Evolutionary conservation across 2,797 vertebrate genomes (phyloP).

Genomic region (Oophaga sylvatica): DNA sequence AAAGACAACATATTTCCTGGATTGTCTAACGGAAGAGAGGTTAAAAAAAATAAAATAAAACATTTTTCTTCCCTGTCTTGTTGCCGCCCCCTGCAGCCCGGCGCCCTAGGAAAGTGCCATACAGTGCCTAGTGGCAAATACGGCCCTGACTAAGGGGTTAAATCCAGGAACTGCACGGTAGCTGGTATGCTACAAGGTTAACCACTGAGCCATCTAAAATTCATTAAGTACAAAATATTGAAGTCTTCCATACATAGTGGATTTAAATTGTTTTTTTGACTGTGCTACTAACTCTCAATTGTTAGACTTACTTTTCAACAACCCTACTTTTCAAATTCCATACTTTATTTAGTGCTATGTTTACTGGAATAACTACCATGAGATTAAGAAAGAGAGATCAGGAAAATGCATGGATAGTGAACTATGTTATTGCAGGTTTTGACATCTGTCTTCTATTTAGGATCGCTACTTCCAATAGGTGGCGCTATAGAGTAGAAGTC

Average conservation of each 20-base stretch:
- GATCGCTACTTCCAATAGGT: no score
- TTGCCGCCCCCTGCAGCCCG: no score
- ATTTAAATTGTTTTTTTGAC: background rate
- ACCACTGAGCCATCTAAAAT: background rate
- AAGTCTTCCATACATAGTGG: background rate
- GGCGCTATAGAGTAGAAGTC: no score
- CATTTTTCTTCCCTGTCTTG: no score
- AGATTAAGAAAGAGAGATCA: slow-evolving; percentile 3
- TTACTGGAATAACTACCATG: slow-evolving; percentile 21
- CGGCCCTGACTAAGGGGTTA: no score
- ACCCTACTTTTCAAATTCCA: background rate
- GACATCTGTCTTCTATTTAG: background rate
- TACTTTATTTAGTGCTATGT: slow-evolving; percentile 12
- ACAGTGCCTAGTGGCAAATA: no score
- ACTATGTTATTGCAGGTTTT: background rate
- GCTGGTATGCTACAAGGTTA: no score
- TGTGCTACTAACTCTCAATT: background rate
- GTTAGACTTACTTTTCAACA: background rate
- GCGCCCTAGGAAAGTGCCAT: no score
- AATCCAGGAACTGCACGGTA: no score
- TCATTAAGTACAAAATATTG: background rate
- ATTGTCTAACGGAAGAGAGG: no score
- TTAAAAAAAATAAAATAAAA: no score
- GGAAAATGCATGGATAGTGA: slow-evolving; percentile 7
- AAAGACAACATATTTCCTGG: no score